Base-by-base conservation (phyloP, 2,888 invertebrate genomes). In the Agrotis exclamationis region DNA sequence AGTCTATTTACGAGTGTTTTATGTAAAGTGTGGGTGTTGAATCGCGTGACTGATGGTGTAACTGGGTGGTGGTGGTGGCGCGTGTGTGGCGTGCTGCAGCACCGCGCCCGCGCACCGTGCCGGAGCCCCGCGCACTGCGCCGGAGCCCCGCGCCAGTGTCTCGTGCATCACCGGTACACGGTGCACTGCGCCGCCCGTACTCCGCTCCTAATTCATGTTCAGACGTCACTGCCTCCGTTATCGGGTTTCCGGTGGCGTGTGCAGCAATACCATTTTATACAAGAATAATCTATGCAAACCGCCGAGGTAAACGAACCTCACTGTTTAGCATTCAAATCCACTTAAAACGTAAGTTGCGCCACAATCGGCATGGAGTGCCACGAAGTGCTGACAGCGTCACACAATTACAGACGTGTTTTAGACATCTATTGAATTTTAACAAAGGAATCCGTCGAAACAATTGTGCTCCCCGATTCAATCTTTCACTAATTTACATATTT, bases 161-260 rank as follows among this genome's bases (percentile, higher is more conserved):
- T n/a, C 53, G 67, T 54, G 70, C 77, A 77, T 74, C 67, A 70
- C 65, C 68, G 64, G 39, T 70, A 65, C 83, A 79, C 83, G 65
- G 68, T 84, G 83, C 84, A 85, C 71, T 70, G 73, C 79, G 67
- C 70, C 74, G 60, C 62, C 62, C 64, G 74, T 69, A 56, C 74
- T 75, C 77, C 74, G 83, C 78, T 75, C 76, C 84, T 87, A 88
- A 88, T 88, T 89, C 88, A 88, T 84, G 88, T 87, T 84, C 80
- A 87, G 88, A 90, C 87, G 86, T 89, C 90, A 86, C 90, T 86
- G 86, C 85, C 81, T 84, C 79, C 77, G 82, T 87, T 93, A 93
- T 93, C 92, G 76, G 73, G 79, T 86, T 91, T 91, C 92, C 93
- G 86, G 85, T 91, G 83, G 90, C 90, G 89, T 89, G 89, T 88